Evolutionary conservation across 2,888 invertebrate genomes (phyloP).

Genomic region (Helleia helle): DNA sequence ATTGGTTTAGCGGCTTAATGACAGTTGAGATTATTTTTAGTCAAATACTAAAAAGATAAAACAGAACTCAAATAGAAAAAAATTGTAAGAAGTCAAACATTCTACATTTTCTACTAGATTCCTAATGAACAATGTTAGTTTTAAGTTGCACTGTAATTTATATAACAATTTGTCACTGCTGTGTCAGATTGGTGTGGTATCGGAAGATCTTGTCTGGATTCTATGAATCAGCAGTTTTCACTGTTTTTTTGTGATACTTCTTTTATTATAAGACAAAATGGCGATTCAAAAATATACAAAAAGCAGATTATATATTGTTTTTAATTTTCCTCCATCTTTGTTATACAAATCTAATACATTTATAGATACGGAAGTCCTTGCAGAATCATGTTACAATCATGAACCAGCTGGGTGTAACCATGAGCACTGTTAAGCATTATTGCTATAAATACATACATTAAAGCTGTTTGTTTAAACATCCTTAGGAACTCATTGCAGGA

Average conservation of each 20-base stretch:
- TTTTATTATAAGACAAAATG: constrained; percentile 49
- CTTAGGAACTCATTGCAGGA: no score
- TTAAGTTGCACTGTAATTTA: constrained; percentile 14
- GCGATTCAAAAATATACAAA: constrained; percentile 44
- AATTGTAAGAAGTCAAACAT: no score
- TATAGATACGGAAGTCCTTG: no score
- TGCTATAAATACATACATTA: no score
- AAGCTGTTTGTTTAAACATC: no score
- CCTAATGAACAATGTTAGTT: not conserved
- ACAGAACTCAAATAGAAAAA: no score
- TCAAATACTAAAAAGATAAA: no score
- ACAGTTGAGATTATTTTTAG: not conserved
- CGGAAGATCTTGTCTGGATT: constrained; percentile 50
- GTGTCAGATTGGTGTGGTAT: constrained; percentile 34
- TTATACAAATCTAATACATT: constrained; percentile 1
- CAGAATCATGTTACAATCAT: no score
- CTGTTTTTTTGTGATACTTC: constrained; percentile 67
- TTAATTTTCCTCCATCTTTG: constrained; percentile 21
- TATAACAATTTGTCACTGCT: constrained; percentile 32
- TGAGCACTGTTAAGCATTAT: no score
- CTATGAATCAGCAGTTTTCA: constrained; percentile 68
- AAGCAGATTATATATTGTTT: constrained; percentile 18
- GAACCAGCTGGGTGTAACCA: no score
- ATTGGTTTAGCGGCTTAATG: not conserved
- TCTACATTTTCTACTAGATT: no score